Evolutionary conservation across 2,113 vertebrate species (phyloP).

Genomic region (Cephalopterus ornatus): DNA sequence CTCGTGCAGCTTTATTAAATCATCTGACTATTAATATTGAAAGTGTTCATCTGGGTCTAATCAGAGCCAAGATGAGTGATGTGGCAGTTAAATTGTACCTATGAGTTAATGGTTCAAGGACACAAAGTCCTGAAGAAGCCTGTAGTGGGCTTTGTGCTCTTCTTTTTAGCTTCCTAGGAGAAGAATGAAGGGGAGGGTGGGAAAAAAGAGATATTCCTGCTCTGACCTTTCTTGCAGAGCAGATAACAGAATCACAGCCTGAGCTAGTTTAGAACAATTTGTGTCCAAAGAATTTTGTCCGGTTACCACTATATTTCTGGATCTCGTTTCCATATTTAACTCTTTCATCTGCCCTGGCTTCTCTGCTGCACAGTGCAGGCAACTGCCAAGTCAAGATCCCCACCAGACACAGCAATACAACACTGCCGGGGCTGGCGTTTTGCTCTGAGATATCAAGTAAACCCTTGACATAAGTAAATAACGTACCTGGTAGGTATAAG

Average conservation of each 20-base stretch:
- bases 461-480: neutral
- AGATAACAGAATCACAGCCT: slow-evolving; percentile 41
- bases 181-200: neutral
- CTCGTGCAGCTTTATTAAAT: slow-evolving; percentile 77
- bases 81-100: slow-evolving; percentile 68
- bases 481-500: neutral
- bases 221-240: slow-evolving; percentile 34
- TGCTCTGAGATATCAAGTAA: neutral
- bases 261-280: slow-evolving; percentile 53
- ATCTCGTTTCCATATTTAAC: slow-evolving; percentile 44
- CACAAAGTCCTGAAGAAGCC: slow-evolving; percentile 28
- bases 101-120: slow-evolving; percentile 54
- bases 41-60: slow-evolving; percentile 79
- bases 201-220: neutral
- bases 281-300: slow-evolving; percentile 54
- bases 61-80: slow-evolving; percentile 79
- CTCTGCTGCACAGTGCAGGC: neutral
- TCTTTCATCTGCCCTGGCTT: neutral
- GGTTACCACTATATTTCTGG: neutral
- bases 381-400: neutral
- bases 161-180: slow-evolving; percentile 12
- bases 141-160: slow-evolving; percentile 18
- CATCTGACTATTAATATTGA: slow-evolving; percentile 69
- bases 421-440: fast-evolving
- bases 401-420: neutral